Evolutionary conservation across 1,140 invertebrate genomes (phyloP).

Genomic region (Trachymyrmex cornetzi): DNA sequence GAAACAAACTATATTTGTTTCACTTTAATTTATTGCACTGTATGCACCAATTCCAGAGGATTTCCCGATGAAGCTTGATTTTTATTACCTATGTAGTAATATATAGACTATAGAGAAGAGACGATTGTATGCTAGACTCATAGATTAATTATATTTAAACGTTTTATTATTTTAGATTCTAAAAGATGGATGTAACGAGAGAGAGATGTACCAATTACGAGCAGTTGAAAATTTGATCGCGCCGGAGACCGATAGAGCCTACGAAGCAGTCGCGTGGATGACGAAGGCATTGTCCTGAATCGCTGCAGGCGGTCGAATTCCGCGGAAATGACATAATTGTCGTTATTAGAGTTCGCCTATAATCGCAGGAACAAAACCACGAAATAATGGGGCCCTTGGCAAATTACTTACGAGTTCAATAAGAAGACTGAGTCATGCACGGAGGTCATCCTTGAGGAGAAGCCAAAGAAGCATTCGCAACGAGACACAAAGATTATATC

Average conservation of each 20-base stretch:
- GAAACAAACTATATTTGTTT: too few relatives aligned
- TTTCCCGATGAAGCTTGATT: not conserved
- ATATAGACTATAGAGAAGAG: not conserved
- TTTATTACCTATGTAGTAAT: not conserved
- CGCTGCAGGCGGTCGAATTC: slow-evolving; percentile 80
- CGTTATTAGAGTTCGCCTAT: slow-evolving; percentile 84
- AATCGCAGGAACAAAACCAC: slow-evolving; percentile 80
- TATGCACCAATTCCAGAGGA: too few relatives aligned
- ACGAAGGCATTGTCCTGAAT: slow-evolving; percentile 78
- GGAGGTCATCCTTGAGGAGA: slow-evolving; percentile 18
- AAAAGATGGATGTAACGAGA: not conserved
- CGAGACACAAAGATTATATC: not conserved
- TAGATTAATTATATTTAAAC: not conserved
- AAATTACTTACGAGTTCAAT: slow-evolving; percentile 83
- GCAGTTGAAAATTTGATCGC: slow-evolving; percentile 12
- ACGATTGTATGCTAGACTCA: not conserved
- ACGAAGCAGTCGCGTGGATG: slow-evolving; percentile 38
- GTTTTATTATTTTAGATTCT: not conserved
- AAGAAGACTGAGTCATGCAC: slow-evolving; percentile 59
- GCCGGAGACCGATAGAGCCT: not conserved
- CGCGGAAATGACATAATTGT: slow-evolving; percentile 84
- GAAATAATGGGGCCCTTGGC: slow-evolving; percentile 77
- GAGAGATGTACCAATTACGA: not conserved
- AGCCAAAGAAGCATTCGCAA: not conserved
- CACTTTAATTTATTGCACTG: too few relatives aligned